phyloP scores from a whole-genome alignment of 2,113 vertebrate species.

The Cochlearius cochlearius region DNA sequence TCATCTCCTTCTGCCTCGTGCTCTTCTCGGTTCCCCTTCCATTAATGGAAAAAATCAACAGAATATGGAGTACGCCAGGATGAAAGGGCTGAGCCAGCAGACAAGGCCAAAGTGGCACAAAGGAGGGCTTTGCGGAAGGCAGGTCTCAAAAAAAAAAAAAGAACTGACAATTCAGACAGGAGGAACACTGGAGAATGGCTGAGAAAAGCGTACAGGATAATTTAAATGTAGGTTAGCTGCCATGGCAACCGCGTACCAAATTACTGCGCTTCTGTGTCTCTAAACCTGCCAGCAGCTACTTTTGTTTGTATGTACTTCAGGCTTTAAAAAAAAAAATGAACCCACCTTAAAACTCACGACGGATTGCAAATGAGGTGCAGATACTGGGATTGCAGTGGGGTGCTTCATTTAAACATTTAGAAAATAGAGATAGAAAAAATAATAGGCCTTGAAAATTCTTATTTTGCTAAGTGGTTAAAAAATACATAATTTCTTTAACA shows the following conservation, averaged over 20 bases:
- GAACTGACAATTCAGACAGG: background rate
- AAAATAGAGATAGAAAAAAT: background rate
- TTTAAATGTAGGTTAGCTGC: conserved; percentile 48
- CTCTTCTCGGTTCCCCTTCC: background rate
- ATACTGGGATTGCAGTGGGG: background rate
- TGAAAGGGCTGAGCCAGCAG: background rate
- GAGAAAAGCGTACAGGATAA: background rate
- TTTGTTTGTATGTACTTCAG: background rate
- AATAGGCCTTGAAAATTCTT: background rate
- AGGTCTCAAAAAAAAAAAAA: background rate
- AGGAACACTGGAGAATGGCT: background rate
- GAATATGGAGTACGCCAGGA: background rate
- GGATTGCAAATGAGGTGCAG: background rate
- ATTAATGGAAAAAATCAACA: background rate
- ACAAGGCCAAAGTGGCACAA: background rate
- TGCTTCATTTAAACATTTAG: background rate
- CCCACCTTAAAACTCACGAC: background rate
- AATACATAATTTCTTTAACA: background rate
- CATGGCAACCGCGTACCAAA: conserved; percentile 33
- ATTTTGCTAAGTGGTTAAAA: background rate
- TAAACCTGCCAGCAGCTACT: conserved; percentile 10
- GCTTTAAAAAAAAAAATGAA: background rate
- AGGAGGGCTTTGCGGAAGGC: background rate
- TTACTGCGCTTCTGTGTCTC: background rate
- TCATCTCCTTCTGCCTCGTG: background rate